Evolutionary conservation across 2,113 vertebrate genomes (phyloP).

Genomic region (Aegotheles bennettii): DNA sequence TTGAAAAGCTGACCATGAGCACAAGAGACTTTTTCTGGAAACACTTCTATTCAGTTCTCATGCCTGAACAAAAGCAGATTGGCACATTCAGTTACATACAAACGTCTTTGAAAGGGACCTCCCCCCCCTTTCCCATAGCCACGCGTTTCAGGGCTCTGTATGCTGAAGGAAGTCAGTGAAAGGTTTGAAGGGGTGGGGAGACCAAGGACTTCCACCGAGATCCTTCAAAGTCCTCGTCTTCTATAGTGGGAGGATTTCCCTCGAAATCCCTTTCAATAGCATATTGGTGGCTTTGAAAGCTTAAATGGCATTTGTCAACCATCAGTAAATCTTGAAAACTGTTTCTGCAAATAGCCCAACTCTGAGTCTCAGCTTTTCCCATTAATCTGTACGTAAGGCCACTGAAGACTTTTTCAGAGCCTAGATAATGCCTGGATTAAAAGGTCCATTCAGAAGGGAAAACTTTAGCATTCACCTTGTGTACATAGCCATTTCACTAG

Average conservation of each 20-base stretch:
- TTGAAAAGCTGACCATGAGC: slow-evolving; percentile 45
- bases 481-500: slow-evolving; percentile 75
- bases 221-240: slow-evolving; percentile 60
- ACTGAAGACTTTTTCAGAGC: slow-evolving; percentile 68
- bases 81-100: slow-evolving; percentile 60
- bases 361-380: slow-evolving; percentile 69
- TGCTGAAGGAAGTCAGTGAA: slow-evolving; percentile 56
- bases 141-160: slow-evolving; percentile 60
- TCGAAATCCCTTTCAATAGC: slow-evolving; percentile 73
- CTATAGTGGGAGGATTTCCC: slow-evolving; percentile 68
- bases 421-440: slow-evolving; percentile 73
- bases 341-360: slow-evolving; percentile 73
- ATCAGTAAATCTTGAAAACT: slow-evolving; percentile 77
- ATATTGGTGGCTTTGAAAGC: slow-evolving; percentile 76
- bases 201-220: slow-evolving; percentile 47
- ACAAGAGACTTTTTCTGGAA: slow-evolving; percentile 59
- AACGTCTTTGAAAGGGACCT: slow-evolving; percentile 30
- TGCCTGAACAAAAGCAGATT: slow-evolving; percentile 69
- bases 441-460: slow-evolving; percentile 70
- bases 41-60: slow-evolving; percentile 64
- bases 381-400: slow-evolving; percentile 72
- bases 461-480: slow-evolving; percentile 78
- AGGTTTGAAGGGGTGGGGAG: slow-evolving; percentile 39
- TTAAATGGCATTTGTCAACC: slow-evolving; percentile 80
- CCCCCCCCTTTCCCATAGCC: slow-evolving; percentile 59